Conservation (phyloP, 2,888 invertebrate species). For the Liodrosophila aerea region DNA sequence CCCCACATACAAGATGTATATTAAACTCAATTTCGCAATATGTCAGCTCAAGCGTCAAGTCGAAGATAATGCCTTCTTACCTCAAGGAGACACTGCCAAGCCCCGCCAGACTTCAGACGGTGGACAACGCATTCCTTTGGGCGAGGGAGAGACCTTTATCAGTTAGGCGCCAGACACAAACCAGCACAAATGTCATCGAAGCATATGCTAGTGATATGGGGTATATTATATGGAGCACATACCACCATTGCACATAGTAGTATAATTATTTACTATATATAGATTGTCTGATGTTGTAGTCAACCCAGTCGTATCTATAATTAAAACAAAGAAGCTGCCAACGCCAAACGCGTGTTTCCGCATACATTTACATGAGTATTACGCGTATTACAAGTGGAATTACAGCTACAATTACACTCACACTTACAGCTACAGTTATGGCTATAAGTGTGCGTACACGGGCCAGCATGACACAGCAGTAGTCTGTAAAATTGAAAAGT, state of each 20-base stretch:
- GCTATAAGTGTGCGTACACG: not conserved
- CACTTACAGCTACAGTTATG: conserved; percentile 21
- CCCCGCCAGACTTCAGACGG: conserved; percentile 1
- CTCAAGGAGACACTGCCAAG: conserved; percentile 11
- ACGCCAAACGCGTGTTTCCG: conserved; percentile 25
- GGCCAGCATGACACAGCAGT: conserved; percentile 8
- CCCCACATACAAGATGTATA: too few species aligned
- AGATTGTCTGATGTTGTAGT: conserved; percentile 12
- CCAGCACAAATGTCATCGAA: conserved; percentile 61
- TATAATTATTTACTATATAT: conserved; percentile 6
- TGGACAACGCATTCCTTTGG: conserved; percentile 37
- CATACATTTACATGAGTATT: conserved; percentile 9
- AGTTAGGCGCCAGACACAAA: conserved; percentile 68
- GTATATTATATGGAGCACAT: not conserved
- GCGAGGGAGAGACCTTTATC: conserved; percentile 24
- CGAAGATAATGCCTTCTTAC: conserved; percentile 30
- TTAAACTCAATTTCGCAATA: too few species aligned
- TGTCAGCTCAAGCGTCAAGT: not conserved
- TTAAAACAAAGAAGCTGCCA: conserved; percentile 48
- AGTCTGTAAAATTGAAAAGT: conserved; percentile 18
- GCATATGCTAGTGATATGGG: conserved; percentile 54
- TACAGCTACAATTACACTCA: conserved; percentile 3
- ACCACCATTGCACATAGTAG: conserved; percentile 6
- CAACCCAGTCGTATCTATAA: conserved; percentile 43
- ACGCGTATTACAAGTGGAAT: not conserved